phyloP scores from a whole-genome alignment of 1,140 invertebrate species.

The Tyrophagus putrescentiae region DNA sequence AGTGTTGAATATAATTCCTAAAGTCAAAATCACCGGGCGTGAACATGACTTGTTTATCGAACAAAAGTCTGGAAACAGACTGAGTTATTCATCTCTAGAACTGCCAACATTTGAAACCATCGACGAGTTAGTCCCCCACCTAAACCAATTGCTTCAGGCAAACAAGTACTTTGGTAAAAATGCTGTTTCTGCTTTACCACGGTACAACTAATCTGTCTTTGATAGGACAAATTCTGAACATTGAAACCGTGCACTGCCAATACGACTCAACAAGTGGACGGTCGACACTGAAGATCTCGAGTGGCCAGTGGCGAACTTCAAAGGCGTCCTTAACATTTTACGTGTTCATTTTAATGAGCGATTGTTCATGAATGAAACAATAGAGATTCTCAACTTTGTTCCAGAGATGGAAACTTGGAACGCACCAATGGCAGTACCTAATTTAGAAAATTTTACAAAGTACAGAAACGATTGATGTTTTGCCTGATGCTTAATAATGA shows the following conservation, averaged over 20 bases:
- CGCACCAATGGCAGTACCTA: conserved; percentile 15
- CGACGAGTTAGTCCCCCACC: neutral
- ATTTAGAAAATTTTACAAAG: conserved; percentile 17
- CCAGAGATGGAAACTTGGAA: conserved; percentile 14
- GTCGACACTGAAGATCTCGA: conserved; percentile 9
- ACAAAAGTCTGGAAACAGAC: neutral
- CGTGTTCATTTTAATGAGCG: conserved; percentile 19
- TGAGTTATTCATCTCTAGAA: neutral
- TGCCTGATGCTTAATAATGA: too few relatives aligned
- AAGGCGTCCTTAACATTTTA: conserved; percentile 12
- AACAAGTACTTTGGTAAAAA: neutral
- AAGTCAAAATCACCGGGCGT: neutral
- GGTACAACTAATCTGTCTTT: neutral
- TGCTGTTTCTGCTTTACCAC: neutral
- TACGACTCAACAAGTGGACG: conserved; percentile 1
- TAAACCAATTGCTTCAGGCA: neutral
- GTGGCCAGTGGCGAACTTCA: neutral
- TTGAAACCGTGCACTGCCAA: conserved; percentile 18
- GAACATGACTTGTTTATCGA: neutral
- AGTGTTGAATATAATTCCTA: conserved; percentile 6
- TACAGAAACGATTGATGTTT: neutral
- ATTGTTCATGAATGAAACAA: neutral
- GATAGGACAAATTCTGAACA: conserved; percentile 13
- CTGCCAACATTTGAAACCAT: conserved; percentile 1
- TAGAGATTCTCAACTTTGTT: conserved; percentile 18